These are phyloP conservation scores for Doryteuthis pealeii DNA, from an alignment of 1,140 invertebrate genomes.

Conservation along the genomic window DNA sequence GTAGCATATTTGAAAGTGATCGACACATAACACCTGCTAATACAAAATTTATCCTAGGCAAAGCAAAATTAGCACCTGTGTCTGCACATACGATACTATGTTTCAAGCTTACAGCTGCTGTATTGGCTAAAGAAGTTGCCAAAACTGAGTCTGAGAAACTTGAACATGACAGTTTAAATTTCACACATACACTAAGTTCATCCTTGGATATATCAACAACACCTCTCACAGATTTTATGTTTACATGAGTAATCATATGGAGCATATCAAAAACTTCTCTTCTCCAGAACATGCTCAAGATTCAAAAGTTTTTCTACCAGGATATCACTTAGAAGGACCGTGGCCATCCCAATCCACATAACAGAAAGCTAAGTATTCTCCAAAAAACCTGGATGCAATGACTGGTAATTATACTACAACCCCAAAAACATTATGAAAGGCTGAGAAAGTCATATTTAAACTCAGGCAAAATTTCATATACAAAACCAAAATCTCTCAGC, in stretches of 20 bases:
- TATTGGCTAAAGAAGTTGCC: slow-evolving; percentile 16
- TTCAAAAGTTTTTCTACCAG: too few relatives aligned
- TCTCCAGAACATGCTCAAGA: background rate
- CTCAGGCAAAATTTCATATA: too few relatives aligned
- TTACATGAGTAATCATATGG: slow-evolving; percentile 21
- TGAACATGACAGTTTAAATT: background rate
- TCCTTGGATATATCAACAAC: slow-evolving; percentile 26
- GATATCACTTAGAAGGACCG: too few relatives aligned
- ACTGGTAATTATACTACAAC: too few relatives aligned
- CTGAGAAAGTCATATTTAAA: too few relatives aligned
- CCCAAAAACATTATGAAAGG: too few relatives aligned
- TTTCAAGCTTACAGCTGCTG: too few relatives aligned
- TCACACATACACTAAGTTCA: slow-evolving; percentile 16
- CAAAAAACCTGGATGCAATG: too few relatives aligned
- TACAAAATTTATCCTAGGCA: background rate
- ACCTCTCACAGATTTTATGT: slow-evolving; percentile 13
- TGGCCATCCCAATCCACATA: too few relatives aligned
- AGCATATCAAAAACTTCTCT: slow-evolving; percentile 3
- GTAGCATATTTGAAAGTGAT: background rate
- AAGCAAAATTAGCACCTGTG: background rate
- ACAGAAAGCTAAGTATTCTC: too few relatives aligned
- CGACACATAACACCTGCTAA: background rate
- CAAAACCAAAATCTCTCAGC: too few relatives aligned
- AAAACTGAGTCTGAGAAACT: slow-evolving; percentile 8
- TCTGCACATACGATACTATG: background rate